Evolutionary conservation across 2,113 vertebrate species (phyloP), one percentile per base, ranked within the genome.

Genomic region (Calypte anna): DNA sequence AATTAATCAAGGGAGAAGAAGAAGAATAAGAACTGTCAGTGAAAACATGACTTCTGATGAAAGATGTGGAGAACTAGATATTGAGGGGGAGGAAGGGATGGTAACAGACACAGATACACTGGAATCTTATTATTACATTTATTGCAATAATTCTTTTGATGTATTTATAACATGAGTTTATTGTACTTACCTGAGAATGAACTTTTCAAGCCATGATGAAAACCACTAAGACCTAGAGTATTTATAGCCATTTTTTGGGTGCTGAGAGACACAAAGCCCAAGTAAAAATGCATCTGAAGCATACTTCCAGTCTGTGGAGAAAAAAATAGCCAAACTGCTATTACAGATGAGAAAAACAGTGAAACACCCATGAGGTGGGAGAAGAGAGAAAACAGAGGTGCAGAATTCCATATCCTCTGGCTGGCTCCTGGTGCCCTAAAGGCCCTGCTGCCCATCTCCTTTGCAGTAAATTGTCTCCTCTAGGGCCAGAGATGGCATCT

Each of bases 161-260:
- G 4, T 78, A 7, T 55, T 69, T 74, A 24, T 58, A 28, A 31
- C 4, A 0, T 25, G 20, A 22, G 3, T 64, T 69, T 48, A 24
- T 64, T 0, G 0, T 17, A 16, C 21, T 48, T 1, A 0, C 17
- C 31, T 53, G 57, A 53, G 24, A 70, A 58, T 20, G 14, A 64
- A 54, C 40, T 79, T 78, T 33, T 55, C 59, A 83, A 67, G 50
- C 57, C 46, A 44, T 15, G 25, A 73, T n/a, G 33, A 63, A 63
- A 74, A 10, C 11, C 33, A 55, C 25, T 12, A 40, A 36, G 63
- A 53, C 17, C 30, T 27, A 16, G 19, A 6, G 16, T 40, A 38
- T 40, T 73, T 90, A 40, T 19, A 67, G 28, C 24, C 19, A 10
- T 31, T 33, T 36, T 67, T 27, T 28, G 33, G n/a, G 31, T 15